Percentiles rank a stretch among this genome's conserved stretches.
Evolutionary conservation across 2,797 vertebrate genomes (phyloP).

Genomic region (Melopsittacus undulatus): DNA sequence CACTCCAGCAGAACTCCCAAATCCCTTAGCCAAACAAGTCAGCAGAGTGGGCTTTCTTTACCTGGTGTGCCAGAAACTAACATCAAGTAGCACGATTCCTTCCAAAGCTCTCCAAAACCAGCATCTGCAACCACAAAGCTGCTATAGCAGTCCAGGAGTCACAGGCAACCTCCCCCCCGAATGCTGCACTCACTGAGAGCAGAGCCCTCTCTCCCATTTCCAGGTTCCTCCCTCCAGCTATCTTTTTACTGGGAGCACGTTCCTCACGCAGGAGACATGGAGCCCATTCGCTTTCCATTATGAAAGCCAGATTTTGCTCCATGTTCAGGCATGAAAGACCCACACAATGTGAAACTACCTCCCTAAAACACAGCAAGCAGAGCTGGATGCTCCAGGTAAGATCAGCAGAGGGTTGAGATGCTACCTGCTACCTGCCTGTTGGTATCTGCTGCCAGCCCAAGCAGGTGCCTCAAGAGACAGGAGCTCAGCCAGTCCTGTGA

Average conservation of each 20-base stretch:
- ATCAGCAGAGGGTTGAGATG: not conserved
- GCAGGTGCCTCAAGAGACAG: not conserved
- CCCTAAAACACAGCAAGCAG: not conserved
- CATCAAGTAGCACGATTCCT: not conserved
- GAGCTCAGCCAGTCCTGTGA: not conserved
- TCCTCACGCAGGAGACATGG: not conserved
- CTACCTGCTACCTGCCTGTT: not conserved
- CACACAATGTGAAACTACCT: accelerated
- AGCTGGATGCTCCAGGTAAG: not conserved
- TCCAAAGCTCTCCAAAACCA: not conserved
- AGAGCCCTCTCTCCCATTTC: not conserved
- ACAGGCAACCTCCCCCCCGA: accelerated
- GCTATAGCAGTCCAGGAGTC: not conserved
- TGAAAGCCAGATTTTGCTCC: not conserved
- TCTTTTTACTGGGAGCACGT: not conserved
- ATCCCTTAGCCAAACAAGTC: not conserved
- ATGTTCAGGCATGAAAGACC: not conserved
- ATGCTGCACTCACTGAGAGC: not conserved
- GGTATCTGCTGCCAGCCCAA: not conserved
- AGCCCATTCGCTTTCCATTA: not conserved
- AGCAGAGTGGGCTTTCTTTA: not conserved
- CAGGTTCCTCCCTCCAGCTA: not conserved
- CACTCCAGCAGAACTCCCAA: not conserved
- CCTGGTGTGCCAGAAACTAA: constrained; percentile 1
- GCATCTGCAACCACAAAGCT: not conserved